Evolutionary conservation across 2,797 vertebrate species (phyloP), one percentile per base, ranked within the genome.

Genomic region (Decapterus maruadsi): DNA sequence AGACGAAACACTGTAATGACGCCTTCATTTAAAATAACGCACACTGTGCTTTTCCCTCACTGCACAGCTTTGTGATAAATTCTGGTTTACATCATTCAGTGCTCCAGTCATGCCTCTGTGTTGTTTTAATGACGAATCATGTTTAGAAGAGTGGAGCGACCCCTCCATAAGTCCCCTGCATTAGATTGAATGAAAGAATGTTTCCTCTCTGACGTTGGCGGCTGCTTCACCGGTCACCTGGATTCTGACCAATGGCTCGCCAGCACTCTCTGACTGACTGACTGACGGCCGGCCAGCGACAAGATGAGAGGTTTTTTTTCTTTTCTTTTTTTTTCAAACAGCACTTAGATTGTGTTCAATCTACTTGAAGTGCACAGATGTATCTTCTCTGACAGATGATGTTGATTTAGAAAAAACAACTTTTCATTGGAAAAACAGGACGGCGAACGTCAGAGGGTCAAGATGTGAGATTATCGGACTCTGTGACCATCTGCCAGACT

Each of bases 161-260:
- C 81, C 71, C 69, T 42, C 50, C 70, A 77, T 59, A 48, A 81
- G 71, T 60, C 81, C 81, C 80, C 72, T 51, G 59, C 69, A 19
- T 85, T 78, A 43, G 69, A 66, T 71, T 85, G 83, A 63, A 75
- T 68, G 10, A 80, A 73, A 65, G 86, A 92, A 86, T 84, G 76
- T 90, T 78, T 85, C 50, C 60, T 83, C 72, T 87, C 60, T 78
- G 75, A 78, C 8, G 13, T 64, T 50, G 26, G 71, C 11, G 75
- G 80, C 80, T 65, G 78, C 88, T 79, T 88, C 83, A 82, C 88
- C 82, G 75, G 87, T 93, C 91, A 89, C 59, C 71, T 94, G 93
- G 93, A 94, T 90, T 86, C 63, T 50, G 45, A 68, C 82, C 55
- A 51, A 42, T 76, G 69, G 66, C 82, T 86, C 77, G 78, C 78